Conservation (phyloP, 2,888 invertebrate genomes). For the Brenthis ino region DNA sequence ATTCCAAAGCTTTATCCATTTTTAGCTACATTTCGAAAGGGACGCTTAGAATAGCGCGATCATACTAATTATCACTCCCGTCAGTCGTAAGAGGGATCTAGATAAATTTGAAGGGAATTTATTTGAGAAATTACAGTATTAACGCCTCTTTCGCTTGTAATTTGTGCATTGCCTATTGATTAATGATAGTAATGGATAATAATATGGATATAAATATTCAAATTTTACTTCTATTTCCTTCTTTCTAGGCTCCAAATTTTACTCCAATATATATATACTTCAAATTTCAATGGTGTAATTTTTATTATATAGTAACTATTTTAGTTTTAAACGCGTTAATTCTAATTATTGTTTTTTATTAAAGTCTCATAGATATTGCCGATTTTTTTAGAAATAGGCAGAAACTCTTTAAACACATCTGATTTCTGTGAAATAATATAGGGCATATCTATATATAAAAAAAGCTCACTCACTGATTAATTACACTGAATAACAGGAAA, state of each 20-base stretch:
- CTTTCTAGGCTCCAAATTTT: too few relatives aligned
- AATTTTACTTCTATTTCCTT: not conserved
- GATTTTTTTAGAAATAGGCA: too few relatives aligned
- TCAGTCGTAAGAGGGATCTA: conserved; percentile 54
- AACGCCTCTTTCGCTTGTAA: conserved; percentile 17
- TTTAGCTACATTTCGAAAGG: conserved; percentile 65
- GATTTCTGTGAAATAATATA: too few relatives aligned
- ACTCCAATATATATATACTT: too few relatives aligned
- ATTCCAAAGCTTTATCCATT: conserved; percentile 79
- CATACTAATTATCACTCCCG: conserved; percentile 76
- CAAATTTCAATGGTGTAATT: too few relatives aligned
- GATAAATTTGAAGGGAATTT: conserved; percentile 56
- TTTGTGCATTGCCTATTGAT: conserved; percentile 2
- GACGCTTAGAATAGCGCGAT: conserved; percentile 69
- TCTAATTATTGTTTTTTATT: too few relatives aligned
- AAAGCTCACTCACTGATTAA: too few relatives aligned
- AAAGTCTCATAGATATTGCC: too few relatives aligned
- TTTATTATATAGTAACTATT: too few relatives aligned
- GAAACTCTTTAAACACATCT: too few relatives aligned
- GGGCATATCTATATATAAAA: too few relatives aligned
- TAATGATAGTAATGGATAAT: conserved; percentile 3
- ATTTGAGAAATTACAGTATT: conserved; percentile 48
- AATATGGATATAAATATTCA: not conserved
- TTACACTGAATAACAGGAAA: not conserved
- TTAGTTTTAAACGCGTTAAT: too few relatives aligned